Conservation (phyloP, 2,113 vertebrate species). For the Podarcis muralis region DNA sequence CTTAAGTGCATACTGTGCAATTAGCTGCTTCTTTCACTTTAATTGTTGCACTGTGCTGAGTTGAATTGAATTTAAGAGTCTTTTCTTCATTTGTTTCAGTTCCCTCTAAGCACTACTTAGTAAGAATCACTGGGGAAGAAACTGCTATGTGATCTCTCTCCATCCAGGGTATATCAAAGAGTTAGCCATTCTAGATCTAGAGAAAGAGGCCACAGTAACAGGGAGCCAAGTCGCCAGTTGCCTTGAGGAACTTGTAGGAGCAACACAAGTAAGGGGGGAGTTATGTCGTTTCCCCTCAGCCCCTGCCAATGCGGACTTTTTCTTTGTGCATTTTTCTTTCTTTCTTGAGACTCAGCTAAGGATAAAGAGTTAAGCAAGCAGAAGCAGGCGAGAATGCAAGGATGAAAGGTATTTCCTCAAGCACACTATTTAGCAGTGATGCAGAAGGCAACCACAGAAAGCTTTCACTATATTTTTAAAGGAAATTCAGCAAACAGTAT, state of each 20-base stretch:
- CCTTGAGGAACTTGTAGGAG: neutral
- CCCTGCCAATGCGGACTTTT: neutral
- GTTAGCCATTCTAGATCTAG: neutral
- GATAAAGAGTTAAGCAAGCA: neutral
- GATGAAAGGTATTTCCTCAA: neutral
- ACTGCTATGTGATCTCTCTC: neutral
- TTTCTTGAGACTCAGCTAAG: neutral
- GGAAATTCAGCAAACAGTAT: conserved; percentile 4
- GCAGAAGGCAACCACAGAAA: conserved; percentile 10
- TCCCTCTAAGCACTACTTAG: neutral
- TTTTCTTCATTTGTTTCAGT: neutral
- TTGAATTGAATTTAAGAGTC: neutral
- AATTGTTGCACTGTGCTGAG: neutral
- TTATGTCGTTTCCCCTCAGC: neutral
- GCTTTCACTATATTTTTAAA: conserved; percentile 5
- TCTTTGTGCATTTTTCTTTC: neutral
- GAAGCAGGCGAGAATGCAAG: neutral
- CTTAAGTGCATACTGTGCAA: neutral
- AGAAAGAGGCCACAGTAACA: neutral
- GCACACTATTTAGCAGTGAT: neutral
- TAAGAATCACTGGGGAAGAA: neutral
- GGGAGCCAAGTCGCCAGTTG: neutral
- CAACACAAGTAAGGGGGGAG: neutral
- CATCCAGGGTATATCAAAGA: neutral
- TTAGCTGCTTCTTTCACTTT: neutral